Conservation (phyloP, 2,888 invertebrate genomes). For the Agonopterix subpropinquella region DNA sequence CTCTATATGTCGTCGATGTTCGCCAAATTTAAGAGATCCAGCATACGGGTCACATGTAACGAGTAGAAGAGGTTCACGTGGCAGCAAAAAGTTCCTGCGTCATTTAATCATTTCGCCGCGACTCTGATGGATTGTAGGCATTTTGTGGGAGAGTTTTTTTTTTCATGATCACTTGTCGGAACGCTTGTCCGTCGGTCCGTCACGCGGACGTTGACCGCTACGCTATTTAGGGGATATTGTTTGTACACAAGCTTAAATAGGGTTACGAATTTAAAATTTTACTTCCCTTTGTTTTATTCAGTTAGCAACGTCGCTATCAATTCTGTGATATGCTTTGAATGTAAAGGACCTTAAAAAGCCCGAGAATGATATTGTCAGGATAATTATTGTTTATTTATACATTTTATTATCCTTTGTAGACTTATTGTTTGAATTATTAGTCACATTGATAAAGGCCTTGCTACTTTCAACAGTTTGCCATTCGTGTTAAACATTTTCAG, state of each 20-base stretch:
- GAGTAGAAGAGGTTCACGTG: constrained; percentile 33
- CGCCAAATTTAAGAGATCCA: constrained; percentile 35
- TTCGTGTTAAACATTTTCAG: constrained; percentile 8
- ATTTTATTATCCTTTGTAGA: no score
- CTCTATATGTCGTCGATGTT: constrained; percentile 44
- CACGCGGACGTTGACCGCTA: constrained; percentile 65
- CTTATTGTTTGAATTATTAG: no score
- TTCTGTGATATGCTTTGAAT: no score
- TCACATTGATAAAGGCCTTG: not conserved
- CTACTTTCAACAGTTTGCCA: not conserved
- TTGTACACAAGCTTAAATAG: constrained; percentile 18
- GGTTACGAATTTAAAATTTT: no score
- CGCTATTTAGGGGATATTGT: constrained; percentile 52
- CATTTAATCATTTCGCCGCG: constrained; percentile 59
- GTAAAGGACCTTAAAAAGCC: no score
- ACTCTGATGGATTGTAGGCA: constrained; percentile 36
- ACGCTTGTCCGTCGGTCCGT: constrained; percentile 50
- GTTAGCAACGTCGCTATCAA: no score
- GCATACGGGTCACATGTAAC: constrained; percentile 37
- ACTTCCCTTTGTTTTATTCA: no score
- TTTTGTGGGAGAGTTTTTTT: constrained; percentile 38
- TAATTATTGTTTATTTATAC: no score
- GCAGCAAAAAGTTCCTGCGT: constrained; percentile 55
- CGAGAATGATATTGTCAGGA: no score
- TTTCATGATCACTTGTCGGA: constrained; percentile 59